Conservation (phyloP, 2,888 invertebrate species). For the Pyrgus malvae region DNA sequence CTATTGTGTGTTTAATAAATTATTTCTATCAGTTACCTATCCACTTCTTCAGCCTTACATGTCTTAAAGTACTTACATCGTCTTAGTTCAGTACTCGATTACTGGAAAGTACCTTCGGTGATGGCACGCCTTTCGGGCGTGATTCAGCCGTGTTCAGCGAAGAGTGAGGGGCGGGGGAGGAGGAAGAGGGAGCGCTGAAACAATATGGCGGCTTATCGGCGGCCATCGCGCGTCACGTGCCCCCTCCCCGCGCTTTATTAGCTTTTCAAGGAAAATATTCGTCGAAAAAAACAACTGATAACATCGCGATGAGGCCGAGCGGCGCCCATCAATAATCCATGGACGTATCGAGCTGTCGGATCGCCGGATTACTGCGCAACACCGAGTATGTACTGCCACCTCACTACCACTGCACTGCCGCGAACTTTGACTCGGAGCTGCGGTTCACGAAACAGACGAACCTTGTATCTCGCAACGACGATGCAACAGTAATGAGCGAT, state of each 20-base stretch:
- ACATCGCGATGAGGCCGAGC: constrained; percentile 70
- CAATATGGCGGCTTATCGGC: constrained; percentile 72
- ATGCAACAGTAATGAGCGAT: constrained; percentile 53
- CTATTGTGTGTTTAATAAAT: no score
- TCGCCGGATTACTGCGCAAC: constrained; percentile 13
- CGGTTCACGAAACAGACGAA: constrained; percentile 5
- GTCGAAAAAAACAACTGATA: constrained; percentile 75
- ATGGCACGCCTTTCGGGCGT: constrained; percentile 41
- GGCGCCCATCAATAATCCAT: constrained; percentile 71
- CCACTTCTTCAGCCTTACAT: no score
- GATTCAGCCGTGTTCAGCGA: constrained; percentile 29
- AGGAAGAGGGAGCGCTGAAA: constrained; percentile 46
- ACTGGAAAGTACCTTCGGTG: neutral
- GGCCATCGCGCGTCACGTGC: constrained; percentile 56
- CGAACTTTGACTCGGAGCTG: neutral
- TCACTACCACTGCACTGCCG: constrained; percentile 22
- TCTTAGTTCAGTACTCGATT: neutral
- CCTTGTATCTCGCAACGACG: constrained; percentile 41
- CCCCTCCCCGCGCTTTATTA: constrained; percentile 50
- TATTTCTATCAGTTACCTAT: no score
- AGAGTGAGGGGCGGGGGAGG: constrained; percentile 29
- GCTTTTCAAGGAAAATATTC: constrained; percentile 74
- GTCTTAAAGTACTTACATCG: neutral
- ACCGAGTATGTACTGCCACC: constrained; percentile 29
- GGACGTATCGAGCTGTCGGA: constrained; percentile 45